Evolutionary conservation across 92 coral and sea anemone genomes (phyloP).

Genomic region (Ricordea florida): DNA sequence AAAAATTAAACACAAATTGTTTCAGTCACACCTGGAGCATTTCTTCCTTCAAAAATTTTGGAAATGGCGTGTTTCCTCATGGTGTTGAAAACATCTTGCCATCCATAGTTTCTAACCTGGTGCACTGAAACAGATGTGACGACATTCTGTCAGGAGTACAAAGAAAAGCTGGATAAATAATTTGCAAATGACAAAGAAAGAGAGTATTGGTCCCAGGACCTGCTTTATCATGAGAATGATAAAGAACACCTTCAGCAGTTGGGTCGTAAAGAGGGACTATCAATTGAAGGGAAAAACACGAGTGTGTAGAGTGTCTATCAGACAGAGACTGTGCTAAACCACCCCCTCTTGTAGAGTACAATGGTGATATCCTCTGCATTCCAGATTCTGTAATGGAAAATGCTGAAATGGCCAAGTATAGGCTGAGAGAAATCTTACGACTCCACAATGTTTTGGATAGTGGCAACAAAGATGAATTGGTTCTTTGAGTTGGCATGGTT

Average conservation of each 20-base stretch:
- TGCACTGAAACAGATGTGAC: slow-evolving; percentile 29
- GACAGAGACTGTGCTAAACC: slow-evolving; percentile 24
- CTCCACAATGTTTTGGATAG: slow-evolving; percentile 56
- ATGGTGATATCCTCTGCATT: slow-evolving; percentile 15
- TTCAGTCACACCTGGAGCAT: slow-evolving; percentile 29
- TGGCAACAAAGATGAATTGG: slow-evolving; percentile 47
- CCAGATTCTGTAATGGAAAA: slow-evolving; percentile 36
- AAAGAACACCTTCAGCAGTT: slow-evolving; percentile 20
- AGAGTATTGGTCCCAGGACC: slow-evolving; percentile 50
- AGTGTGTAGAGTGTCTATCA: slow-evolving; percentile 38
- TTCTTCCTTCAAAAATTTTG: slow-evolving; percentile 21
- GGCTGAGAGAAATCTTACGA: slow-evolving; percentile 34
- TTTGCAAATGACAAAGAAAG: slow-evolving; percentile 39
- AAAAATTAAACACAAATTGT: background rate
- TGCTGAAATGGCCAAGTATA: slow-evolving; percentile 17
- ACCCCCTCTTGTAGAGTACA: slow-evolving; percentile 23
- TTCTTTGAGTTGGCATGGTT: slow-evolving; percentile 32
- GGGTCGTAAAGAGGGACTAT: slow-evolving; percentile 7
- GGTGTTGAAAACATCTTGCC: slow-evolving; percentile 9
- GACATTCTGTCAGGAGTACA: background rate
- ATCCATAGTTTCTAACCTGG: slow-evolving; percentile 27
- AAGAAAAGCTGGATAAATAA: slow-evolving; percentile 19
- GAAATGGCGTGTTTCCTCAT: slow-evolving; percentile 15
- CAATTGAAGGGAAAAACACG: slow-evolving; percentile 55
- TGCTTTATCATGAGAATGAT: slow-evolving; percentile 22